Conservation (phyloP, 2,113 vertebrate species). For the Bos indicus region DNA sequence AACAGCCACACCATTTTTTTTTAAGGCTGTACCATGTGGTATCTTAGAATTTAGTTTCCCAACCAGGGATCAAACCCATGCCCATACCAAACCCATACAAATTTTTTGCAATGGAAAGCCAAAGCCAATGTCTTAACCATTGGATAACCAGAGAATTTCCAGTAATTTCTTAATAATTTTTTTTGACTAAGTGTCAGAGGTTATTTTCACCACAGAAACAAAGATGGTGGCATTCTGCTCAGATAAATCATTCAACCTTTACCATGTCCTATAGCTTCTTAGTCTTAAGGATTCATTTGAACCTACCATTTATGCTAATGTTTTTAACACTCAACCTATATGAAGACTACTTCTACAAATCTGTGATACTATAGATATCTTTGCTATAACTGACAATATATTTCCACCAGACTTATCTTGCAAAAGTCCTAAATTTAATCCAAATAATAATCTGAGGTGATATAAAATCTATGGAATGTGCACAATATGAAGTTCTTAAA, state of each 20-base stretch:
- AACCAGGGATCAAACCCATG: not conserved
- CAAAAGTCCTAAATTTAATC: not conserved
- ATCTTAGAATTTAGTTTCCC: not conserved
- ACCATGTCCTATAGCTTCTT: not conserved
- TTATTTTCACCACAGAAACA: conserved; percentile 21
- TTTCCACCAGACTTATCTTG: not conserved
- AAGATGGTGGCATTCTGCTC: conserved; percentile 1
- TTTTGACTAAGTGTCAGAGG: not conserved
- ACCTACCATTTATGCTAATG: not conserved
- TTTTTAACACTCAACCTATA: not conserved
- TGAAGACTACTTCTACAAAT: not conserved
- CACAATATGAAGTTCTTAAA: not conserved
- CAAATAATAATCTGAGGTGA: not conserved
- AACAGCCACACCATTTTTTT: not conserved
- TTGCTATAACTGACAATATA: not conserved
- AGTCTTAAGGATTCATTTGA: conserved; percentile 21
- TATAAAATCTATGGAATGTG: not conserved
- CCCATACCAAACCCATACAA: not conserved
- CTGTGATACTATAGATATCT: not conserved
- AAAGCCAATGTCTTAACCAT: not conserved
- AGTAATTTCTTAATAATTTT: not conserved
- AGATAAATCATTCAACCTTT: conserved; percentile 43
- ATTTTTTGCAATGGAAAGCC: not conserved
- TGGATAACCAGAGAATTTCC: not conserved
- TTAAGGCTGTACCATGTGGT: not conserved